Base-by-base conservation (phyloP, 2,888 invertebrate species). In the Eucriotettix oculatus region DNA sequence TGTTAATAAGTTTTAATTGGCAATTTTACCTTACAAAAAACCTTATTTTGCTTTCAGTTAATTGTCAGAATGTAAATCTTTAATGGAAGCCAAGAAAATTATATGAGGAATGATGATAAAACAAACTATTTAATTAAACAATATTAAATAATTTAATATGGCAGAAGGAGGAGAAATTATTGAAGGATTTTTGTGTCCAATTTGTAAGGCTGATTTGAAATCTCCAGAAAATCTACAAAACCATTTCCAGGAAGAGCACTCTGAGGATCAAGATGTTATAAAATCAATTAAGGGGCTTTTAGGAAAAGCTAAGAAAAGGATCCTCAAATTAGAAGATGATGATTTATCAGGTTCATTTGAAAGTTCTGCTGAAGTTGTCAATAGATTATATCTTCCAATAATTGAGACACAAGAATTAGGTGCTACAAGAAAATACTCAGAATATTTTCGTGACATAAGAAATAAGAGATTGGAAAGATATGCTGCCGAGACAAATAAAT, bases 121-220 rank as follows among this genome's bases (percentile, higher is more conserved):
- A 29, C 29, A 29, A 29, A 29, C 7, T 2, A 29, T 29, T 29
- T 29, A 29, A 29, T 29, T 29, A 29, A 7, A 7, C 29, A 29
- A 29, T 29, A 29, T 52, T 52, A 16, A 16, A 1, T 52, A 14
- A 16, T 52, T n/a, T 29, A 41, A 40, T 12, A 67, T 79, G 40
- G 70, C 71, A 64, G 77, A 76, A 58, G 79, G 79, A 52, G 74
- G 72, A 9, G 79, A 82, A 68, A 87, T 92, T 66, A 77, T 90
- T 62, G 95, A 97, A 74, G 97, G 97, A 9, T 96, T 97, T 71
- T 77, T 97, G 11, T 97, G 97, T 73, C 96, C 97, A 0, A 90
- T 95, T 68, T 97, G 97, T 70, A 87, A 91, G 75, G 85, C 86
- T 52, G 95, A 97, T 73, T 79, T 93, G 56, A 88, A 90, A 70